A percentile compares a stretch with the other conserved stretches of the same genome.
Conservation (phyloP, 1,140 invertebrate genomes). For the Temnothorax longispinosus region DNA sequence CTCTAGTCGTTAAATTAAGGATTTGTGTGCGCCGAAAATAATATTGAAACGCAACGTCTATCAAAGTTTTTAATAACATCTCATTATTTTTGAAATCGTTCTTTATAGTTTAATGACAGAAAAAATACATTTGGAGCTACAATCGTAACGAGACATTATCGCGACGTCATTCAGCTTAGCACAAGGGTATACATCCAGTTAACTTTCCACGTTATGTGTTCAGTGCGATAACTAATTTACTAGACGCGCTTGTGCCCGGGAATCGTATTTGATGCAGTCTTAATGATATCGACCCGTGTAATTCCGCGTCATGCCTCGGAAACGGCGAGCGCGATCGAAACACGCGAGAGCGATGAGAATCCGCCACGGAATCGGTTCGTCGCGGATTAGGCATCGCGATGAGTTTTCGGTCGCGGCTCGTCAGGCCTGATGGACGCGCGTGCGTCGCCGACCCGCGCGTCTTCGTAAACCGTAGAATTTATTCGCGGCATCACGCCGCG, state of each 20-base stretch:
- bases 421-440: constrained; percentile 19
- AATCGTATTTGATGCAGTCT: constrained; percentile 55
- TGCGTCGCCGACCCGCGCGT: not conserved
- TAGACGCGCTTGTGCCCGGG: constrained; percentile 6
- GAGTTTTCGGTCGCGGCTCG: not conserved
- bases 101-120: not conserved
- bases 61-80: not conserved
- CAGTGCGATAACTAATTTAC: constrained; percentile 55
- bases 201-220: not conserved
- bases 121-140: not conserved
- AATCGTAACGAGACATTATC: not conserved
- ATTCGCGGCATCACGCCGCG: constrained; percentile 12
- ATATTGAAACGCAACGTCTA: not conserved
- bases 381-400: constrained; percentile 29
- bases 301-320: constrained; percentile 18
- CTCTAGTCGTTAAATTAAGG: not conserved
- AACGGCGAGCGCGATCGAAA: not conserved
- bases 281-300: constrained; percentile 59
- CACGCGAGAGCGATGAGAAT: constrained; percentile 38
- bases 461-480: constrained; percentile 5
- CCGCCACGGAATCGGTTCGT: constrained; percentile 37
- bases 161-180: not conserved
- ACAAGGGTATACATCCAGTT: not conserved
- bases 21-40: not conserved
- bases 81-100: not conserved